A percentile compares a stretch with the other conserved stretches of the same genome.
Evolutionary conservation across 2,797 vertebrate species (phyloP).

Genomic region (Percopsis omiscomaycus): DNA sequence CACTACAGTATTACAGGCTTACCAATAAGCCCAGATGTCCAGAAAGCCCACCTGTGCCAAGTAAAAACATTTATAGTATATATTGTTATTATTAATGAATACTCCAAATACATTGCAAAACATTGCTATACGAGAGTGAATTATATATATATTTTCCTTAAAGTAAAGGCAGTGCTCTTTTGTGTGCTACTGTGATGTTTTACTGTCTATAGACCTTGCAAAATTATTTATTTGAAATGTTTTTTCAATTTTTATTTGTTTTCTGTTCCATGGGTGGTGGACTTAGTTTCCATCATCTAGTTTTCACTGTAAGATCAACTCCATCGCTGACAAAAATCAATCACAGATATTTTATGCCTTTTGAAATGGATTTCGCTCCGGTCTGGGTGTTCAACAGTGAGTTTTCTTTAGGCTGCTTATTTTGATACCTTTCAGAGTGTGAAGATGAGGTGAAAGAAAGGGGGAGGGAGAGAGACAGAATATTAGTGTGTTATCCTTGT

Average conservation of each 20-base stretch:
- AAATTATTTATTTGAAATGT: constrained; percentile 7
- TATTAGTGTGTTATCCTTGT: background rate
- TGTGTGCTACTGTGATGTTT: constrained; percentile 4
- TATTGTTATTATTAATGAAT: too few species aligned
- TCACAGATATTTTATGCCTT: background rate
- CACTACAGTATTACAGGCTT: too few species aligned
- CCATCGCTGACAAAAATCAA: background rate
- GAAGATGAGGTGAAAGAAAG: constrained; percentile 1
- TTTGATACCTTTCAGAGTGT: background rate
- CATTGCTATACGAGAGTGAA: too few species aligned
- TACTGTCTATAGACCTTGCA: constrained; percentile 11
- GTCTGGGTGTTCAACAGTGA: background rate
- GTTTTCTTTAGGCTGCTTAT: background rate
- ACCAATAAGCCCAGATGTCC: too few species aligned
- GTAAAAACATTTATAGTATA: too few species aligned
- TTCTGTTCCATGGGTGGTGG: constrained; percentile 4
- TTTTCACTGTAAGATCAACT: background rate
- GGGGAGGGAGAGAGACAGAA: background rate
- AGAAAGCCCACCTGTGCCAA: too few species aligned
- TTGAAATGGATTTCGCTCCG: background rate
- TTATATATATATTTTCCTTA: too few species aligned
- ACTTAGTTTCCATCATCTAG: background rate
- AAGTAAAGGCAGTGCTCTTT: constrained; percentile 1
- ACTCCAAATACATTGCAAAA: too few species aligned
- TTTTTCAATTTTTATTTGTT: constrained; percentile 15